Conservation (phyloP, 2,113 vertebrate genomes). For the Panthera uncia region DNA sequence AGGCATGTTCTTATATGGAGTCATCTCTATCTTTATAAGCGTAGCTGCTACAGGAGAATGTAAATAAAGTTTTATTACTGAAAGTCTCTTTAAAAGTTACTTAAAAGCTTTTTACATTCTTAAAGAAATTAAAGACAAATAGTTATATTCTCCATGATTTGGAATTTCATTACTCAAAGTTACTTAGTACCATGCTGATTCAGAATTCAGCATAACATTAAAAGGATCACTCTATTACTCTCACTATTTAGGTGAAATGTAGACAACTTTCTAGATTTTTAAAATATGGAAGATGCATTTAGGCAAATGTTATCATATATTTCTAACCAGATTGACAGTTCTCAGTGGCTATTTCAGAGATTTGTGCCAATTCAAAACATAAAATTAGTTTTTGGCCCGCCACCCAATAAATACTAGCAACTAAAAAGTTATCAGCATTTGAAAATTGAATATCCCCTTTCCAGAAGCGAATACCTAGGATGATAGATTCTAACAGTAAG, state of each 20-base stretch:
- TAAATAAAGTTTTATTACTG: constrained; percentile 27
- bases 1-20: constrained; percentile 25
- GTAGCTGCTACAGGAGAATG: background rate
- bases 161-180: constrained; percentile 37
- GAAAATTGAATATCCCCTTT: constrained; percentile 46
- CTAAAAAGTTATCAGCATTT: constrained; percentile 58
- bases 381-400: constrained; percentile 37
- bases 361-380: background rate
- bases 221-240: background rate
- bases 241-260: constrained; percentile 21
- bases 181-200: background rate
- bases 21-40: background rate
- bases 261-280: constrained; percentile 41
- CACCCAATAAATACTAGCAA: constrained; percentile 5
- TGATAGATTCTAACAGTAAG: constrained; percentile 5
- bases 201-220: background rate
- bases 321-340: background rate
- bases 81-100: constrained; percentile 34
- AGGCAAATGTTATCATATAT: background rate
- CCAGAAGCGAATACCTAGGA: constrained; percentile 3
- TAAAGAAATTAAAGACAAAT: constrained; percentile 51
- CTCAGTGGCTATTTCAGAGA: constrained; percentile 19
- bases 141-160: constrained; percentile 28
- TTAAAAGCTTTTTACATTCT: constrained; percentile 45
- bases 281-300: background rate